Conservation (phyloP, 2,888 invertebrate species). For the Chrysomela aeneicollis region DNA sequence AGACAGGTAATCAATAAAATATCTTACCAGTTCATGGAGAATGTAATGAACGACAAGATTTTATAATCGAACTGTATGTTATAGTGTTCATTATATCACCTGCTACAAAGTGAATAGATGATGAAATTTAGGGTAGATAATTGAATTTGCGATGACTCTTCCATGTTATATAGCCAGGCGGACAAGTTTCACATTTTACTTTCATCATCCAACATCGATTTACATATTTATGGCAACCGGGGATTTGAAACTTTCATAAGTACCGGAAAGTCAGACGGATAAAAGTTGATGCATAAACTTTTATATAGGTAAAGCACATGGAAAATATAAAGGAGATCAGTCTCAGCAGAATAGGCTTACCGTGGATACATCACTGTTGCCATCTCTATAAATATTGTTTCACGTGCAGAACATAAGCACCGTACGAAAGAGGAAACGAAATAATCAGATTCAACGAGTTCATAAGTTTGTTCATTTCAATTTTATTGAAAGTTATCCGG, state of each 20-base stretch:
- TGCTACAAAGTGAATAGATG: no score
- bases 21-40: no score
- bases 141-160: background rate
- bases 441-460: constrained; percentile 19
- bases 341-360: constrained; percentile 18
- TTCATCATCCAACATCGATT: constrained; percentile 42
- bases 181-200: constrained; percentile 17
- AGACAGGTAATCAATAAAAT: no score
- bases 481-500: background rate
- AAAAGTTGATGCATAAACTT: constrained; percentile 39
- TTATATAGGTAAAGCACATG: constrained; percentile 33
- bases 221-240: constrained; percentile 41
- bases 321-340: constrained; percentile 35
- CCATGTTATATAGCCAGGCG: background rate
- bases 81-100: no score
- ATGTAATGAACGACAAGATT: no score
- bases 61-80: no score
- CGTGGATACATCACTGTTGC: constrained; percentile 19
- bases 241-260: constrained; percentile 37
- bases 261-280: constrained; percentile 35
- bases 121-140: no score
- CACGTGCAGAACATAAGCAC: background rate
- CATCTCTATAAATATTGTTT: constrained; percentile 12
- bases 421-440: constrained; percentile 10
- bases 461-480: constrained; percentile 15